Evolutionary conservation across 2,797 vertebrate species (phyloP), one percentile per base, ranked within the genome.

Genomic region (Halcyon chelicuti): DNA sequence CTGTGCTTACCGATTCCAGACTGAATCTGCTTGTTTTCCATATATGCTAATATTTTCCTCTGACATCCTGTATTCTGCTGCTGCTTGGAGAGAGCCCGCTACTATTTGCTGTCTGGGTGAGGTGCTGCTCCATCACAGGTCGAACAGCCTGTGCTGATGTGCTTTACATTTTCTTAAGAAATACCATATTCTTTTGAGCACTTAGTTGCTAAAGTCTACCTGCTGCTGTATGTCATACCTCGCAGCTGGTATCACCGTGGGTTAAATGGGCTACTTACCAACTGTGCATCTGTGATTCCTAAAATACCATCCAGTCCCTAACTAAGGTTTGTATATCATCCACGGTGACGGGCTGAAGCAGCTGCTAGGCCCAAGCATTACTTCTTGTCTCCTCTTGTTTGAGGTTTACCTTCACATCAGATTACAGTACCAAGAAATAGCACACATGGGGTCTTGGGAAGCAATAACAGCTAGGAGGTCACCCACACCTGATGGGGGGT

Each of bases 261-360:
- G 55, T 86, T 81, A 93, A 89, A 63, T 0, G 1, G 67, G 47
- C 44, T 54, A 3, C 51, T 77, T 57, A 66, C 86, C 75, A 90
- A 22, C 31, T 47, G 31, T 72, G 82, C 86, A 73, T 93, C 80
- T 95, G 84, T 88, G 66, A 33, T 52, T 92, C 94, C 94, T 94
- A 95, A 96, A 97, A 96, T 87, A 87, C 37, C 82, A 25, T 54
- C 37, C 28, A 14, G 54, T 77, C 47, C 46, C 2, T 3, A 57
- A 0, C 0, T 67, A 49, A 86, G 65, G 55, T 76, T 88, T 95
- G 54, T 26, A 2, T 93, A 19, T 92, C 74, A 87, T n/a, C 71
- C 55, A 8, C 31, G 37, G 54, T 97, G 94, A 96, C 78, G 94
- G 96, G 94, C 91, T 95, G 92, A 79, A 95, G 88, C 95, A 97